Evolutionary conservation across 1,140 invertebrate genomes (phyloP).

Genomic region (Ooceraea biroi): DNA sequence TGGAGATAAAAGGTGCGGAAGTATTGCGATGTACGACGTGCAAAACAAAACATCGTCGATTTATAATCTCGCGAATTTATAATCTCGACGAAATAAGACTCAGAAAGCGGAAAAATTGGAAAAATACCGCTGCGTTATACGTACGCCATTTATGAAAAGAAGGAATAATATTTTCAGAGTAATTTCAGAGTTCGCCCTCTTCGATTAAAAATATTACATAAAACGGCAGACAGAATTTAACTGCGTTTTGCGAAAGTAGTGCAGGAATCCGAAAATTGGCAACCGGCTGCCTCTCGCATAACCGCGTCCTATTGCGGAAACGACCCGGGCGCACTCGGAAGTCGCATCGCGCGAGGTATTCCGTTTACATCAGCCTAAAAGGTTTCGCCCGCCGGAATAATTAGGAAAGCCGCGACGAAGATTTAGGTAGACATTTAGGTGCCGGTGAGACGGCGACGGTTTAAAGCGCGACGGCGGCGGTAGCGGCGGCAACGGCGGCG

Average conservation of each 20-base stretch:
- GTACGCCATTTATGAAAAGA: neutral
- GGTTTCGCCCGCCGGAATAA: conserved; percentile 58
- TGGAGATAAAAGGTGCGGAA: conserved; percentile 25
- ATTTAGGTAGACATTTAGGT: conserved; percentile 68
- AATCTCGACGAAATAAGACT: neutral
- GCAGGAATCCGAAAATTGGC: conserved; percentile 1
- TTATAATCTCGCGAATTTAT: neutral
- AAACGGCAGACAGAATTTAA: neutral
- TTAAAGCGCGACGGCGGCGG: conserved; percentile 52
- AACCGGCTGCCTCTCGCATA: conserved; percentile 33
- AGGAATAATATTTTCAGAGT: no score
- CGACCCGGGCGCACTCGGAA: conserved; percentile 36
- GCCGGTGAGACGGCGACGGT: conserved; percentile 51
- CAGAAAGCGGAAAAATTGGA: neutral
- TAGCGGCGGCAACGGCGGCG: conserved; percentile 15
- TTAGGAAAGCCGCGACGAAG: conserved; percentile 62
- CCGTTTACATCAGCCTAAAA: conserved; percentile 55
- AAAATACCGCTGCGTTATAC: neutral
- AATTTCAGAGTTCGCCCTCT: no score
- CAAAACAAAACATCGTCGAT: neutral
- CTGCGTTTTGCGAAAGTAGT: neutral
- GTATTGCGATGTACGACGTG: neutral
- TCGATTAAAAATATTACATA: neutral
- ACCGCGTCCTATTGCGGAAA: conserved; percentile 22
- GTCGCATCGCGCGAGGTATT: conserved; percentile 52